These are phyloP conservation scores for Monopterus albus DNA, from an alignment of 2,113 vertebrate genomes.

Conservation along the genomic window DNA sequence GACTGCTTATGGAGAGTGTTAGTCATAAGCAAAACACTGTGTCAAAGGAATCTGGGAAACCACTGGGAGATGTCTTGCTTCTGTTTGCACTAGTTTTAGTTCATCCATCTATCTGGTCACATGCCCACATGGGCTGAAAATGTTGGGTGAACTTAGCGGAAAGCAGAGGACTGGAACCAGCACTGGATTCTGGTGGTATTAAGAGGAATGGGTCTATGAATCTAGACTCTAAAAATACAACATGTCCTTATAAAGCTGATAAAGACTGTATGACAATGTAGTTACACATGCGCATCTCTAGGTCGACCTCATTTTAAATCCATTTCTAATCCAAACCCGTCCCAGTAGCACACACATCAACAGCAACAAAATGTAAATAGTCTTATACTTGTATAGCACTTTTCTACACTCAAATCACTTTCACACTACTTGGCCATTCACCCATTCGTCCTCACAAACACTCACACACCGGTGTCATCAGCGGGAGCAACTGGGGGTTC, in stretches of 20 bases:
- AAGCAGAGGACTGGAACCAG: not conserved
- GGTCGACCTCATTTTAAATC: not conserved
- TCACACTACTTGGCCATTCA: too few relatives aligned
- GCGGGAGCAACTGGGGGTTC: too few relatives aligned
- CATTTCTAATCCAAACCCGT: constrained; percentile 13
- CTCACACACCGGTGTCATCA: too few relatives aligned
- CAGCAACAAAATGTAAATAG: too few relatives aligned
- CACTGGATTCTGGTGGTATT: not conserved
- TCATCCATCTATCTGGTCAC: constrained; percentile 11
- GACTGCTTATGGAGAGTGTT: constrained; percentile 54
- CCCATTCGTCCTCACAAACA: too few relatives aligned
- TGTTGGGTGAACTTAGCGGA: not conserved
- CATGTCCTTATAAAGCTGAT: too few relatives aligned
- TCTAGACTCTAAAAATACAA: not conserved
- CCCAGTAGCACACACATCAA: not conserved
- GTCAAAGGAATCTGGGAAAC: constrained; percentile 29
- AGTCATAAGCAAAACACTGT: constrained; percentile 63
- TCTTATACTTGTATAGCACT: too few relatives aligned
- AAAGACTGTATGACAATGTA: too few relatives aligned
- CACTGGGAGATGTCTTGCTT: constrained; percentile 17
- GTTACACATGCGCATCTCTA: not conserved
- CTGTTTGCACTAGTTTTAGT: constrained; percentile 22
- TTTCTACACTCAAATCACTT: too few relatives aligned
- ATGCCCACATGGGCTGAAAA: not conserved
- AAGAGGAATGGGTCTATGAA: constrained; percentile 6